Percentiles rank a stretch among this genome's conserved stretches.
Evolutionary conservation across 2,113 vertebrate genomes (phyloP).

Genomic region (Miniopterus natalensis): DNA sequence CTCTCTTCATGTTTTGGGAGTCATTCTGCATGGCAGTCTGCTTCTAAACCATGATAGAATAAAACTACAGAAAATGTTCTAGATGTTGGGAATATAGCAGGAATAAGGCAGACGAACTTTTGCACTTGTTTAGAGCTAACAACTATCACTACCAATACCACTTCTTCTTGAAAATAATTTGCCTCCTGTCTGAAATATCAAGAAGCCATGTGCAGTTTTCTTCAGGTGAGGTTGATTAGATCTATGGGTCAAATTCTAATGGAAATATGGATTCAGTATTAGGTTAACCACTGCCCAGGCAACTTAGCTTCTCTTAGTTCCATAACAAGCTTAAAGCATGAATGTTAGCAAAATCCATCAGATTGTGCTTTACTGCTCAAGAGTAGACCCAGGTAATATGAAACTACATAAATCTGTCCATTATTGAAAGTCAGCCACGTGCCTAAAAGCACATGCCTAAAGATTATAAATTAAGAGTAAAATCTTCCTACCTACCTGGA

Average conservation of each 20-base stretch:
- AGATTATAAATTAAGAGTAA: constrained; percentile 4
- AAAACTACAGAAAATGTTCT: not conserved
- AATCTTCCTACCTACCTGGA: not conserved
- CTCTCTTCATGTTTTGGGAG: not conserved
- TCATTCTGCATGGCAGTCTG: not conserved
- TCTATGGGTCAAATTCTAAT: not conserved
- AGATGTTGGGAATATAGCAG: not conserved
- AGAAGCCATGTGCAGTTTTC: not conserved
- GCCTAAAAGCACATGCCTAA: not conserved
- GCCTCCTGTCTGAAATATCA: constrained; percentile 4
- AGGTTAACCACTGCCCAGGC: not conserved
- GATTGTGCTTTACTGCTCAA: not conserved
- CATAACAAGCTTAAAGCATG: not conserved
- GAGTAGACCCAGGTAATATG: not conserved
- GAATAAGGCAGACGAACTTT: not conserved
- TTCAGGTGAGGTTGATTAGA: not conserved
- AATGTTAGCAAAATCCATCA: not conserved
- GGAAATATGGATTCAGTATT: not conserved
- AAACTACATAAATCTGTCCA: not conserved
- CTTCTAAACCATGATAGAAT: not conserved
- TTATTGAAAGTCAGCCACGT: constrained; percentile 26
- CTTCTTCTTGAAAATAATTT: not conserved
- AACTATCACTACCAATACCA: not conserved
- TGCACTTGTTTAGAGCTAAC: not conserved
- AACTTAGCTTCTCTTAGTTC: not conserved